Evolutionary conservation across 2,888 invertebrate genomes (phyloP).

Genomic region (Aspidapion aeneum): DNA sequence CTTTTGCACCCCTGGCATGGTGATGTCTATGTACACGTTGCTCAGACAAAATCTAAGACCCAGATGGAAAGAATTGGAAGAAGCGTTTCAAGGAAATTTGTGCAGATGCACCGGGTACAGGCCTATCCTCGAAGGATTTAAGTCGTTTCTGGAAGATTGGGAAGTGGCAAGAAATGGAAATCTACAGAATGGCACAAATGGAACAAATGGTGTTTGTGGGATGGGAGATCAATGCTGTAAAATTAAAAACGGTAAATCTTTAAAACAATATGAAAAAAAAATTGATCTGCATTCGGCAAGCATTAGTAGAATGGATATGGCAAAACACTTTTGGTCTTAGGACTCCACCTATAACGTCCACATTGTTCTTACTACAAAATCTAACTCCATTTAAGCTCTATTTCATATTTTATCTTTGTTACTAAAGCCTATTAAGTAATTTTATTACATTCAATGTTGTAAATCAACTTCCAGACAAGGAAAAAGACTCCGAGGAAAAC

Average conservation of each 20-base stretch:
- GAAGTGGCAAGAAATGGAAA: slow-evolving; percentile 44
- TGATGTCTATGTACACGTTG: slow-evolving; percentile 95
- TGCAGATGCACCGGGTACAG: slow-evolving; percentile 95
- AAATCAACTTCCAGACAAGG: too few relatives aligned
- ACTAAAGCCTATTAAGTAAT: too few relatives aligned
- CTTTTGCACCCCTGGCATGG: slow-evolving; percentile 93
- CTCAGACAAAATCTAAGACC: slow-evolving; percentile 71
- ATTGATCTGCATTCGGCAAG: too few relatives aligned
- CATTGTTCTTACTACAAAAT: too few relatives aligned
- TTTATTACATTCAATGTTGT: too few relatives aligned
- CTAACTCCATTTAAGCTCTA: too few relatives aligned
- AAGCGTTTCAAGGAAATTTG: slow-evolving; percentile 77
- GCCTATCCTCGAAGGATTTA: slow-evolving; percentile 88
- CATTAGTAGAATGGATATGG: too few relatives aligned
- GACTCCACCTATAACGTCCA: too few relatives aligned
- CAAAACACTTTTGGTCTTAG: too few relatives aligned
- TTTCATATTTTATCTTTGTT: too few relatives aligned
- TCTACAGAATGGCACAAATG: slow-evolving; percentile 25
- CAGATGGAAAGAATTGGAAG: slow-evolving; percentile 71
- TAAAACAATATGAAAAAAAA: too few relatives aligned
- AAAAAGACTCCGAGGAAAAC: neutral
- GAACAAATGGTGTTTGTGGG: slow-evolving; percentile 45
- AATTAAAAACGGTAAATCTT: slow-evolving; percentile 40
- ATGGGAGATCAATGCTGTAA: slow-evolving; percentile 67
- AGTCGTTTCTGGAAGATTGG: slow-evolving; percentile 78